Evolutionary conservation across 2,888 invertebrate genomes (phyloP).

Genomic region (Eristalis pertinax): DNA sequence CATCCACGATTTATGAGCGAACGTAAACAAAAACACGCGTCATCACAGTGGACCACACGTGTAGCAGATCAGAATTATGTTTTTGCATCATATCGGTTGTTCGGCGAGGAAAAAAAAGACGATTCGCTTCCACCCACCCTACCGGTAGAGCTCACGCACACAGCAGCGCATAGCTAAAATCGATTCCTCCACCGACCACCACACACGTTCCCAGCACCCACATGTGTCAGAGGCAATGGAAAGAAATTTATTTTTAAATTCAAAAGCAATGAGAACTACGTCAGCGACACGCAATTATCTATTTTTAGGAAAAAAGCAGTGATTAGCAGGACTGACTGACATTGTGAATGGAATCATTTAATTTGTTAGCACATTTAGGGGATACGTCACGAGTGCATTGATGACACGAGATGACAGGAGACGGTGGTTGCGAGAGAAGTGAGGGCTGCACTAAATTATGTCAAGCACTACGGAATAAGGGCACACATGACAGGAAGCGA

Average conservation of each 20-base stretch:
- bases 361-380: not conserved
- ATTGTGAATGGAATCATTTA: not conserved
- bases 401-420: not conserved
- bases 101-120: not conserved
- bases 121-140: not conserved
- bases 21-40: conserved; percentile 34
- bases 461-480: conserved; percentile 9
- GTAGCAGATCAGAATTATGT: conserved; percentile 15
- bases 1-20: not conserved
- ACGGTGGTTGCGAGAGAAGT: not conserved
- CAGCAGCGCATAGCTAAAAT: not conserved
- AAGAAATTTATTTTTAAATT: conserved; percentile 20
- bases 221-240: conserved; percentile 2
- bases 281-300: conserved; percentile 15
- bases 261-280: conserved; percentile 1
- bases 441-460: not conserved
- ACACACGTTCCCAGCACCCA: not conserved
- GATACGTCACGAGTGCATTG: not conserved
- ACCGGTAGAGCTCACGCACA: not conserved
- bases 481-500: conserved; percentile 6
- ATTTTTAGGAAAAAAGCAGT: conserved; percentile 26
- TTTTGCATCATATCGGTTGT: conserved; percentile 15
- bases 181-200: conserved; percentile 27
- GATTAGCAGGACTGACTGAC: not conserved
- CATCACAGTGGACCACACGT: conserved; percentile 4